Base-by-base conservation (phyloP, 2,113 vertebrate genomes). In the Cygnus buccinator region DNA sequence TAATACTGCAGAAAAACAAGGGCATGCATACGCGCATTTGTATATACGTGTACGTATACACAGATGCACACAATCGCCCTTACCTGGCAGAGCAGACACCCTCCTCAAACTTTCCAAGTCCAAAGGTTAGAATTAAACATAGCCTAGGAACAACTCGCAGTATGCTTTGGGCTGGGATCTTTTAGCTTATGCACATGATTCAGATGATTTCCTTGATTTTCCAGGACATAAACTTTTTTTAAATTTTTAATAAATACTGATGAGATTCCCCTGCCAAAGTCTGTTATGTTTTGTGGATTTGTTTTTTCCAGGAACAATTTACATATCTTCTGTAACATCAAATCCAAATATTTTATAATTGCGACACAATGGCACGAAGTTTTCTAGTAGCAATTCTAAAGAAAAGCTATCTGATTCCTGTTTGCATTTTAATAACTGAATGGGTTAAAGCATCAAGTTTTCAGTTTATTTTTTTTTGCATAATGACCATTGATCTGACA, bases 401-500 rank as follows among this genome's bases (percentile, higher is more conserved):
- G 85, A 20, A 16, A 37, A 84, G 66, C 22, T 6, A 13, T 23
- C 44, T 39, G n/a, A 43, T 73, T 61, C 3, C 5, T 31, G 43
- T 17, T n/a, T 67, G 39, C 13, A 1, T 58, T 93, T 62, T 66
- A 61, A 71, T 17, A 72, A 66, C 67, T 13, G 70, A 72, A 90
- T 5, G 93, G 90, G 94, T 95, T 97, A 96, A 91, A 89, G 82
- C 39, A 93, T 55, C 68, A 31, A 89, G 82, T 66, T 87, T 58
- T 73, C 84, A 44, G 50, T 58, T 91, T 93, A 31, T 54, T 93
- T 82, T 75, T 95, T 95, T 72, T 74, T 93, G 43, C 63, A 92
- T 91, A 96, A 96, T 92, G 94, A 96, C 88, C 97, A 97, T 28
- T 88, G 96, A 97, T 98, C 94, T 95, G 97, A 97, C 96, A 97